phyloP scores from a whole-genome alignment of 2,113 vertebrate species.

The Rhodinocichla rosea region DNA sequence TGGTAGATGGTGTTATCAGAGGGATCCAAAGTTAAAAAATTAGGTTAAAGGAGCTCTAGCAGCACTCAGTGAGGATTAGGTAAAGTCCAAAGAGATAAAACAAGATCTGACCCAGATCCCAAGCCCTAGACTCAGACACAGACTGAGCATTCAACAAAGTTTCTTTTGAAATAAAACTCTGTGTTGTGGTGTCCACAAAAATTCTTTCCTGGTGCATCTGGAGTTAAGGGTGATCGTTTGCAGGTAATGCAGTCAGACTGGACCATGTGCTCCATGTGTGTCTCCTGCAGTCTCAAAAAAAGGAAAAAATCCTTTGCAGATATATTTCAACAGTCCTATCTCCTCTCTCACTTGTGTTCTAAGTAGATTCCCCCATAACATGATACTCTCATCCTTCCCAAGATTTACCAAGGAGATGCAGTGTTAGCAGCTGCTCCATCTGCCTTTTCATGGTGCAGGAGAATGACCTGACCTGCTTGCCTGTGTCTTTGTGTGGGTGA shows the following conservation, averaged over 20 bases:
- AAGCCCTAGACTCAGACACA: not conserved
- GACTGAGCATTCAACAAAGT: not conserved
- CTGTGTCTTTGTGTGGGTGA: not conserved
- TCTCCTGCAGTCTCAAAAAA: not conserved
- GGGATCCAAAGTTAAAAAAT: slow-evolving; percentile 29
- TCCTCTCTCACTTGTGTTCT: not conserved
- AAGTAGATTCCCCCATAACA: not conserved
- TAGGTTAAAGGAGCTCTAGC: slow-evolving; percentile 14
- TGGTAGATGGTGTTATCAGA: slow-evolving; percentile 7
- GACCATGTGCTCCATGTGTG: not conserved
- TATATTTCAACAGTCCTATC: not conserved
- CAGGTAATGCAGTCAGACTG: not conserved
- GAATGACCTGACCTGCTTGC: not conserved
- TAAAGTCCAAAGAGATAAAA: slow-evolving; percentile 44
- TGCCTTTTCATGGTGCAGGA: not conserved
- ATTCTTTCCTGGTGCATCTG: not conserved
- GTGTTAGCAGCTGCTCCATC: not conserved
- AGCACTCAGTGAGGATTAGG: slow-evolving; percentile 20
- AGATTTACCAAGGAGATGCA: not conserved
- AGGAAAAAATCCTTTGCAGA: not conserved
- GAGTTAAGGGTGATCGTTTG: not conserved
- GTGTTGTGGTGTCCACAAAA: not conserved
- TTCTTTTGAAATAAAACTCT: slow-evolving; percentile 7
- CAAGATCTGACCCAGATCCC: not conserved
- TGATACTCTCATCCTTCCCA: not conserved